phyloP scores from a whole-genome alignment of 2,888 invertebrate species.

The Holacanthella duospinosa region DNA sequence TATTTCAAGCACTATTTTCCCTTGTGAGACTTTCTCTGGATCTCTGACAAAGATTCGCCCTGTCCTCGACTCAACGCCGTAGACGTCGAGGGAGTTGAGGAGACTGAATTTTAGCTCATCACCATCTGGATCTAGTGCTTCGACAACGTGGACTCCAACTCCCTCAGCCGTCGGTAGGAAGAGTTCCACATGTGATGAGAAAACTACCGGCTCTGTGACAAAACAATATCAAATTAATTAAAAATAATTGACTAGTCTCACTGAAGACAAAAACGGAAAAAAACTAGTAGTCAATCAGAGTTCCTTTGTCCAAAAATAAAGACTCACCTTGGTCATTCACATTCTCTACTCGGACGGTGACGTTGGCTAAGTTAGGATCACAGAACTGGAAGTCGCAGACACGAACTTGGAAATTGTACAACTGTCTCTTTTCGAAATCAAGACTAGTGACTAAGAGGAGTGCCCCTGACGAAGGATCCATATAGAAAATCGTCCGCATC shows the following conservation, averaged over 20 bases:
- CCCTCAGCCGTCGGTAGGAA: constrained; percentile 33
- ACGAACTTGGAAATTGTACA: constrained; percentile 71
- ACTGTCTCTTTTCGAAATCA: constrained; percentile 63
- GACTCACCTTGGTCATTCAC: constrained; percentile 3
- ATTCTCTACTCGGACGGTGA: constrained; percentile 56
- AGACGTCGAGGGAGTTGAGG: constrained; percentile 61
- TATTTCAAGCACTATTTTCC: constrained; percentile 58
- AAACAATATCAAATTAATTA: not conserved
- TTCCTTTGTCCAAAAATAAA: no score
- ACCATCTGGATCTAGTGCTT: constrained; percentile 34
- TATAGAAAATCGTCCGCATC: constrained; percentile 67
- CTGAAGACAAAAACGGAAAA: no score
- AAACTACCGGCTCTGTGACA: constrained; percentile 8
- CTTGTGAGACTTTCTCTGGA: constrained; percentile 52
- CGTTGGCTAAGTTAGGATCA: constrained; percentile 65
- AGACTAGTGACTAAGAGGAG: constrained; percentile 63
- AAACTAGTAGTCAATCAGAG: no score
- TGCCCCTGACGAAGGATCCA: constrained; percentile 80
- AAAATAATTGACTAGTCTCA: no score
- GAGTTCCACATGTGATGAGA: constrained; percentile 32
- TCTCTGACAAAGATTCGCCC: constrained; percentile 58
- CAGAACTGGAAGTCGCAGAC: constrained; percentile 72
- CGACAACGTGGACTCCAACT: constrained; percentile 29
- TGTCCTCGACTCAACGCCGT: constrained; percentile 56
- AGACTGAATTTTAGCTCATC: constrained; percentile 59